phyloP scores from a whole-genome alignment of 1,140 invertebrate species.

The Odontomachus brunneus region DNA sequence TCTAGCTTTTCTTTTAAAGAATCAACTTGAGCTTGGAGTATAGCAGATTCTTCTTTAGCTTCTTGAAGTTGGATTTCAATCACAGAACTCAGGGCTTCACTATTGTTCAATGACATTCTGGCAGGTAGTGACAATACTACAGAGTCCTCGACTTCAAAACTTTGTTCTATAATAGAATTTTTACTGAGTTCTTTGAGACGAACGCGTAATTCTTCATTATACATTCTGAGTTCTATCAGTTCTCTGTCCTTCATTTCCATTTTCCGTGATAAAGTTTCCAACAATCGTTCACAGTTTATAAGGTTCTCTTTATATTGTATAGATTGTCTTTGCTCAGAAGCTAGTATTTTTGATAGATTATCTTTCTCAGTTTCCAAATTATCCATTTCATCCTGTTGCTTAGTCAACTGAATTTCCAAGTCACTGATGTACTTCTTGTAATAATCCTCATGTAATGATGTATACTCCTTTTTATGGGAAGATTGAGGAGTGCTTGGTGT shows the following conservation, averaged over 20 bases:
- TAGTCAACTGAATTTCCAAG: slow-evolving; percentile 74
- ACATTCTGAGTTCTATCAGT: slow-evolving; percentile 76
- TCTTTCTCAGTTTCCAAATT: slow-evolving; percentile 77
- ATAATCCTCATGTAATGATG: slow-evolving; percentile 61
- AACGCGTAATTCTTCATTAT: slow-evolving; percentile 80
- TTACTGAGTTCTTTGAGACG: slow-evolving; percentile 77
- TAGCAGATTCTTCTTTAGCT: slow-evolving; percentile 76
- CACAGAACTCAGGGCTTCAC: slow-evolving; percentile 81
- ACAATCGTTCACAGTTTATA: slow-evolving; percentile 69
- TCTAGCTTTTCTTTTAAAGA: slow-evolving; percentile 48
- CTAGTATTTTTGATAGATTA: slow-evolving; percentile 69
- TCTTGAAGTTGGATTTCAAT: slow-evolving; percentile 83
- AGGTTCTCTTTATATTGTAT: slow-evolving; percentile 74
- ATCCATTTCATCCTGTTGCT: slow-evolving; percentile 74
- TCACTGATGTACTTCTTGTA: slow-evolving; percentile 78
- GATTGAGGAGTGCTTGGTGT: slow-evolving; percentile 73
- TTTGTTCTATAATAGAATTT: slow-evolving; percentile 72
- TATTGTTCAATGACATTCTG: slow-evolving; percentile 62
- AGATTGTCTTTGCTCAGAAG: slow-evolving; percentile 64
- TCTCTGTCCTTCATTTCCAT: slow-evolving; percentile 79
- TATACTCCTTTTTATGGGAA: slow-evolving; percentile 64
- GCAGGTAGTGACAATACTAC: neutral
- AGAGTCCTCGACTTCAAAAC: slow-evolving; percentile 79
- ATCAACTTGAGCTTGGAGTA: slow-evolving; percentile 72
- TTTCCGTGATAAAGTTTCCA: slow-evolving; percentile 74